phyloP scores from a whole-genome alignment of 2,888 invertebrate species.

The Drosophila dives region DNA sequence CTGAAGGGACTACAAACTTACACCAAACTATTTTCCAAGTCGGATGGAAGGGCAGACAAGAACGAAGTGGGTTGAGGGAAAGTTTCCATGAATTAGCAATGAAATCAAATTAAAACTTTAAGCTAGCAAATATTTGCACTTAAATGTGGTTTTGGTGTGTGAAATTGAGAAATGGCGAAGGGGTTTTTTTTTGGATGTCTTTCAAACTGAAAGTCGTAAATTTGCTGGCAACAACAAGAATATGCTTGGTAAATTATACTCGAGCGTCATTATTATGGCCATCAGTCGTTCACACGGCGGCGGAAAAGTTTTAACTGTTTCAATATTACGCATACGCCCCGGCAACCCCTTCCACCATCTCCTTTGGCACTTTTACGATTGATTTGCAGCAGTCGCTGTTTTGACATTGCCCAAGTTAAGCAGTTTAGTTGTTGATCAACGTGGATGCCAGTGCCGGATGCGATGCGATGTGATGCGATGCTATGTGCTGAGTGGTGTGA shows the following conservation, averaged over 20 bases:
- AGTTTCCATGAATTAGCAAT: slow-evolving; percentile 46
- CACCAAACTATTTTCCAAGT: neutral
- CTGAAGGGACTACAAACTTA: slow-evolving; percentile 1
- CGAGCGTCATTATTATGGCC: slow-evolving; percentile 53
- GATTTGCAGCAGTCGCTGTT: slow-evolving; percentile 50
- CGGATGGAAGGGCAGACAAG: neutral
- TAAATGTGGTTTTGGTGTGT: slow-evolving; percentile 30
- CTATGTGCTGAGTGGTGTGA: neutral
- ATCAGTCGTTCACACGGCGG: slow-evolving; percentile 40
- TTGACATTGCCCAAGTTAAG: slow-evolving; percentile 44
- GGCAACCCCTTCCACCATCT: neutral
- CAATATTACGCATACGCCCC: slow-evolving; percentile 54
- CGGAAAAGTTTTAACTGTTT: slow-evolving; percentile 49
- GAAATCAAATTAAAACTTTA: slow-evolving; percentile 65
- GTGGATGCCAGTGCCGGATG: slow-evolving; percentile 9
- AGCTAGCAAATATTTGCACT: slow-evolving; percentile 57
- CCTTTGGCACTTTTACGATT: slow-evolving; percentile 34
- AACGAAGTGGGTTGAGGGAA: neutral
- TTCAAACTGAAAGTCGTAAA: slow-evolving; percentile 47
- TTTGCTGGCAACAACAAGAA: slow-evolving; percentile 29
- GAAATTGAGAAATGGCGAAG: neutral
- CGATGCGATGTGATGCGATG: slow-evolving; percentile 6
- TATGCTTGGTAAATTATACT: slow-evolving; percentile 38
- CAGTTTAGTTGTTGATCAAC: slow-evolving; percentile 6
- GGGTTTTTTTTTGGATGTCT: neutral